Evolutionary conservation across 2,797 vertebrate genomes (phyloP).

Genomic region (Menidia menidia): DNA sequence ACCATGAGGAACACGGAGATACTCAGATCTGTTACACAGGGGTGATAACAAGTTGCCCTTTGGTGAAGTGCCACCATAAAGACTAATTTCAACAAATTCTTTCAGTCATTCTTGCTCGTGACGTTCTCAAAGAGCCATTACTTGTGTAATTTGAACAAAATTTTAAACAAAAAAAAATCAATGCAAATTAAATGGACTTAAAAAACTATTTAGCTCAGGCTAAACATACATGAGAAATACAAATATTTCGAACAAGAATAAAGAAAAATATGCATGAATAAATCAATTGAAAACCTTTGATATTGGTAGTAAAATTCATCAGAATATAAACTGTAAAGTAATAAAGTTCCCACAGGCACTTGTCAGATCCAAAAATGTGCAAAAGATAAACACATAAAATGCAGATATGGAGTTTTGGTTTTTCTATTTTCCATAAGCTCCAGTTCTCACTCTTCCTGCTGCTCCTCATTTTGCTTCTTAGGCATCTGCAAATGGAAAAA

Average conservation of each 20-base stretch:
- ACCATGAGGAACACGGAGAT: slow-evolving; percentile 26
- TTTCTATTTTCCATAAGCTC: slow-evolving; percentile 28
- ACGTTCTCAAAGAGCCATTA: slow-evolving; percentile 26
- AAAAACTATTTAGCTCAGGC: slow-evolving; percentile 23
- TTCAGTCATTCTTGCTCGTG: slow-evolving; percentile 20
- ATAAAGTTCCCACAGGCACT: slow-evolving; percentile 74
- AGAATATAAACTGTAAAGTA: slow-evolving; percentile 52
- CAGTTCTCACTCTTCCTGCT: slow-evolving; percentile 77
- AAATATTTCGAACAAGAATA: slow-evolving; percentile 34
- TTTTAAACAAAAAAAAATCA: neutral
- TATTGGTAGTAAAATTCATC: slow-evolving; percentile 32
- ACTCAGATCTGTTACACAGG: slow-evolving; percentile 14
- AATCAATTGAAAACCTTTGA: slow-evolving; percentile 38
- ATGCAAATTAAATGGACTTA: no score
- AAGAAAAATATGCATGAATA: slow-evolving; percentile 40
- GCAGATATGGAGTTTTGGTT: slow-evolving; percentile 55
- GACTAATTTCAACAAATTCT: slow-evolving; percentile 38
- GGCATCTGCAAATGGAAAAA: slow-evolving; percentile 62
- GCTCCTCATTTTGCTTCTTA: slow-evolving; percentile 84
- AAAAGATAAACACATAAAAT: slow-evolving; percentile 60
- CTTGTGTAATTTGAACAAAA: slow-evolving; percentile 10
- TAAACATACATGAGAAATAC: slow-evolving; percentile 45
- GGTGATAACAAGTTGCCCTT: slow-evolving; percentile 32
- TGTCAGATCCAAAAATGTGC: slow-evolving; percentile 65
- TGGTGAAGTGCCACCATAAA: slow-evolving; percentile 29